Base-by-base conservation (phyloP, 2,797 vertebrate genomes). In the Morelia viridis region DNA sequence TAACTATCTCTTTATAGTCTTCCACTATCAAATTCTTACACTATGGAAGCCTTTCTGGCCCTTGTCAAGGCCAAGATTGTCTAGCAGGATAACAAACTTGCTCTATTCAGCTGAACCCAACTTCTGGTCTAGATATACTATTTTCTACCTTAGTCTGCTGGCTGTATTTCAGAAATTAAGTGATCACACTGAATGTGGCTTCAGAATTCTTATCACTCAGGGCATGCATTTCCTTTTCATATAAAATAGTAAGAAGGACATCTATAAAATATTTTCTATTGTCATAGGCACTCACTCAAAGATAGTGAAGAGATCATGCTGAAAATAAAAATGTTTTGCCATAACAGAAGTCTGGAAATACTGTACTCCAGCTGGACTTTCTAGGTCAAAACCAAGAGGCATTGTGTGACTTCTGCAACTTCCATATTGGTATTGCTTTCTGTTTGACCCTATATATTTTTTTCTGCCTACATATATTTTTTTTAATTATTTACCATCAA, bases 91-190 rank as follows among this genome's bases (percentile, higher is more conserved):
- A 95, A 93, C 88, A 93, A 87, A 92, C 87, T 93, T 96, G 93
- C 91, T 96, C 92, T 91, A 93, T 95, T 94, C 95, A 93, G 93
- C 97, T 97, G 96, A 96, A 93, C 94, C 97, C 95, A 97, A 95
- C 92, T 96, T 95, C 93, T 93, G 94, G 92, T 92, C 92, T 95
- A 93, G 85, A 97, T 96, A 93, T 91, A 94, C 90, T 94, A 94
- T 94, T 96, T 94, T 93, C 80, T 92, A 93, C 87, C 94, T 65
- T 93, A 94, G 92, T 95, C 91, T 95, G 53, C 95, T 90, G 68
- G 95, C 97, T 96, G 94, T 95, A 96, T 97, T 97, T 97, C 92
- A 95, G 95, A 94, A 97, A 96, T 96, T 96, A 97, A 97, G 97
- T 96, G 93, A 96, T 97, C 95, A 96, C 95, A 96, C 95, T 94